A percentile compares a stretch with the other conserved stretches of the same genome.
These are phyloP conservation scores for Cepaea hortensis DNA, from an alignment of 2,888 invertebrate species.

Conservation along the genomic window DNA sequence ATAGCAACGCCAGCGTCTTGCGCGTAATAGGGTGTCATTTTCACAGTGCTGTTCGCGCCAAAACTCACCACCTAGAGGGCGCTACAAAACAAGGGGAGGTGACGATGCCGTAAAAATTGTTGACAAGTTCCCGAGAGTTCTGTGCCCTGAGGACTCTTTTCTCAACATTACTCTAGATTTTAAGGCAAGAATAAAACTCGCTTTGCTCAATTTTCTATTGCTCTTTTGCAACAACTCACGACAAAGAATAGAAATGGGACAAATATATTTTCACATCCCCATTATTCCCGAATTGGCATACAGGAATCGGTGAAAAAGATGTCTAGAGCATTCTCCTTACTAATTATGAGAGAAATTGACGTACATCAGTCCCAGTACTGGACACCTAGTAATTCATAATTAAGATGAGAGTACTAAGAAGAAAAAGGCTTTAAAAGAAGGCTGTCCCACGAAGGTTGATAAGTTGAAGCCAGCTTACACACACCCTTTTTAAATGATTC, in stretches of 20 bases:
- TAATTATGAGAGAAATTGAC: not conserved
- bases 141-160: slow-evolving; percentile 40
- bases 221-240: slow-evolving; percentile 3
- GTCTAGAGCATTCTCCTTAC: not conserved
- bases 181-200: slow-evolving; percentile 36
- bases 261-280: not conserved
- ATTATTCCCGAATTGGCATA: not conserved
- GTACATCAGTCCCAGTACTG: not conserved
- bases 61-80: slow-evolving; percentile 42
- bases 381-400: no score
- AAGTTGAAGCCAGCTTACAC: no score
- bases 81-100: slow-evolving; percentile 43
- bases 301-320: not conserved
- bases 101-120: slow-evolving; percentile 45
- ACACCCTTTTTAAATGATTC: no score
- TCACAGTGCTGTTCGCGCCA: slow-evolving; percentile 39
- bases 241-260: not conserved
- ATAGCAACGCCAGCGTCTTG: slow-evolving; percentile 45
- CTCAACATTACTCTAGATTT: slow-evolving; percentile 22
- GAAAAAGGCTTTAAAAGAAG: no score
- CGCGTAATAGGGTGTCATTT: slow-evolving; percentile 51
- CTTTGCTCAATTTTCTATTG: not conserved
- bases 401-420: no score
- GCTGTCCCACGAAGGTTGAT: no score
- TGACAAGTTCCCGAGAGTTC: slow-evolving; percentile 39